Evolutionary conservation across 2,888 invertebrate species (phyloP).

Genomic region (Microctonus brassicae): DNA sequence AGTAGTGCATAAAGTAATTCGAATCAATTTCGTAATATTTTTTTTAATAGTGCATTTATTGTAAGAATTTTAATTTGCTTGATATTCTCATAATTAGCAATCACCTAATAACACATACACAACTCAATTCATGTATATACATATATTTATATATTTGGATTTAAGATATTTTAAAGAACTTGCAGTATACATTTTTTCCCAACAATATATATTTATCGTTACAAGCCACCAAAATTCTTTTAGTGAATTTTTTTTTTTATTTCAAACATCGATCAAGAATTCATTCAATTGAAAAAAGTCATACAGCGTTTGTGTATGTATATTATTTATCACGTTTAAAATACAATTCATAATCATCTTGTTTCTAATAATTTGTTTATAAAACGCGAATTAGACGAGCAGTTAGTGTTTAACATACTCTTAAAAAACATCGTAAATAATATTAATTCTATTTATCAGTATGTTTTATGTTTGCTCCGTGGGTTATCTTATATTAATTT

Average conservation of each 20-base stretch:
- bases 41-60: conserved; percentile 62
- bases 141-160: background rate
- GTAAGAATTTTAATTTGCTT: conserved; percentile 59
- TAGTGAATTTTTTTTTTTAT: background rate
- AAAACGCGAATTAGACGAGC: background rate
- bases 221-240: background rate
- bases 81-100: conserved; percentile 41
- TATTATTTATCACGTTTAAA: conserved; percentile 68
- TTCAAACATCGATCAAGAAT: background rate
- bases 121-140: background rate
- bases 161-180: background rate
- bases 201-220: background rate
- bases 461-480: background rate
- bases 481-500: background rate
- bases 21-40: conserved; percentile 52
- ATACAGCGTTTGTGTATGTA: conserved; percentile 61
- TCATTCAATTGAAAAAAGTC: conserved; percentile 42
- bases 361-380: background rate
- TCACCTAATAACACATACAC: background rate
- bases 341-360: conserved; percentile 62
- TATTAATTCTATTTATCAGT: background rate
- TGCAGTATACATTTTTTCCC: background rate
- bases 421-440: background rate
- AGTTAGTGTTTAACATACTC: background rate
- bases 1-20: background rate